Conservation (phyloP, 2,888 invertebrate species). For the Acanthoscelides obtectus region DNA sequence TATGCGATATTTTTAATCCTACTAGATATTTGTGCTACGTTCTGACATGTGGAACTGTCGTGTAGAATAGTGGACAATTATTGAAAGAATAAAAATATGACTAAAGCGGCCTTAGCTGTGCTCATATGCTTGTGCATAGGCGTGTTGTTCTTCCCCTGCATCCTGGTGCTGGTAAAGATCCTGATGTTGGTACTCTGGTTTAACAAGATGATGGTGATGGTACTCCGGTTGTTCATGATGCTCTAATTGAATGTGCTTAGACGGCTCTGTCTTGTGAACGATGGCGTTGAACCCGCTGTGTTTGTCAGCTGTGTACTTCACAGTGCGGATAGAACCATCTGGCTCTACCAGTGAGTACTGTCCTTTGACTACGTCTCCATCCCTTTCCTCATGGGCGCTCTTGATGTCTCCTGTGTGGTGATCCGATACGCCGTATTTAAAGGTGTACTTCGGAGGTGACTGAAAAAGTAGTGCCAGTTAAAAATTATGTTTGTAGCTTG, state of each 20-base stretch:
- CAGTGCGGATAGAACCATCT: conserved; percentile 43
- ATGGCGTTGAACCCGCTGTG: conserved; percentile 44
- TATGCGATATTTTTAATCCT: too few species aligned
- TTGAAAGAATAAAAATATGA: neutral
- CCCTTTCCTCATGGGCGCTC: conserved; percentile 41
- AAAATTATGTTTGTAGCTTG: too few species aligned
- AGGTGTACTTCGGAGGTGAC: conserved; percentile 42
- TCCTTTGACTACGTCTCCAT: conserved; percentile 45
- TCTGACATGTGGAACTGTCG: too few species aligned
- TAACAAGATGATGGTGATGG: conserved; percentile 4
- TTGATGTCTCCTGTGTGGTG: conserved; percentile 44
- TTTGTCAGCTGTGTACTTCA: conserved; percentile 44
- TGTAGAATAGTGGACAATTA: too few species aligned
- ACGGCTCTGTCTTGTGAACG: conserved; percentile 33
- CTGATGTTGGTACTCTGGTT: conserved; percentile 1
- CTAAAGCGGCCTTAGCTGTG: neutral
- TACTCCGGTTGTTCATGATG: neutral
- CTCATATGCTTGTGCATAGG: conserved; percentile 7
- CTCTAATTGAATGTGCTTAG: conserved; percentile 14
- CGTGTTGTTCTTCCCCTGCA: conserved; percentile 2
- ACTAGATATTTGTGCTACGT: too few species aligned
- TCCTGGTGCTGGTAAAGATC: conserved; percentile 1
- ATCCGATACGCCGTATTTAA: conserved; percentile 45
- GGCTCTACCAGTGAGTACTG: conserved; percentile 45
- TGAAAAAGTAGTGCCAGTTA: too few species aligned